Evolutionary conservation across 2,797 vertebrate species (phyloP).

Genomic region (Acrossocheilus fasciatus): DNA sequence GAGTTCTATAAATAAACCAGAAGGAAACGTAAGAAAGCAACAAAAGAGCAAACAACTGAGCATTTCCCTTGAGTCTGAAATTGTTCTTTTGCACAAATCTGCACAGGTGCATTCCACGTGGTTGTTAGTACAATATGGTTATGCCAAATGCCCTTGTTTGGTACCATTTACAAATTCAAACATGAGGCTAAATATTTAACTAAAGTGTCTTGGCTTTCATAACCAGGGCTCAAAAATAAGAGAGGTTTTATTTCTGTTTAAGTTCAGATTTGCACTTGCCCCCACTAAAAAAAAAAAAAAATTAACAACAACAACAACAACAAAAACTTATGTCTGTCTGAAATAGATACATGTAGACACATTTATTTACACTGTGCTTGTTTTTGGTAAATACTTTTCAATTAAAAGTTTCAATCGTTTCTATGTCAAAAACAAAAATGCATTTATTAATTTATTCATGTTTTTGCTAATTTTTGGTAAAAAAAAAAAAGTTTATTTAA

Average conservation of each 20-base stretch:
- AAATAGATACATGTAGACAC: neutral
- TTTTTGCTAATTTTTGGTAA: neutral
- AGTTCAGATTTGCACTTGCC: neutral
- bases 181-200: neutral
- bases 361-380: neutral
- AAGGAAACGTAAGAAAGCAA: neutral
- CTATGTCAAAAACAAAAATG: neutral
- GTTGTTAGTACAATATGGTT: conserved; percentile 1
- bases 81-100: conserved; percentile 5
- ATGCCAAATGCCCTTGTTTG: neutral
- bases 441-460: neutral
- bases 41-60: conserved; percentile 15
- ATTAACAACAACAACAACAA: neutral
- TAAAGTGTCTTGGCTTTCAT: neutral
- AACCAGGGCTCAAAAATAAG: neutral
- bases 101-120: conserved; percentile 10
- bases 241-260: neutral
- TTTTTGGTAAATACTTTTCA: neutral
- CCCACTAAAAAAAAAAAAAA: neutral
- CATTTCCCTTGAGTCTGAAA: conserved; percentile 1
- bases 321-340: neutral
- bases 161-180: neutral
- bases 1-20: conserved; percentile 57
- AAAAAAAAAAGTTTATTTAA: neutral
- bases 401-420: neutral